These are phyloP conservation scores for Drosophila dunni DNA, from an alignment of 1,140 invertebrate genomes.

Conservation along the genomic window DNA sequence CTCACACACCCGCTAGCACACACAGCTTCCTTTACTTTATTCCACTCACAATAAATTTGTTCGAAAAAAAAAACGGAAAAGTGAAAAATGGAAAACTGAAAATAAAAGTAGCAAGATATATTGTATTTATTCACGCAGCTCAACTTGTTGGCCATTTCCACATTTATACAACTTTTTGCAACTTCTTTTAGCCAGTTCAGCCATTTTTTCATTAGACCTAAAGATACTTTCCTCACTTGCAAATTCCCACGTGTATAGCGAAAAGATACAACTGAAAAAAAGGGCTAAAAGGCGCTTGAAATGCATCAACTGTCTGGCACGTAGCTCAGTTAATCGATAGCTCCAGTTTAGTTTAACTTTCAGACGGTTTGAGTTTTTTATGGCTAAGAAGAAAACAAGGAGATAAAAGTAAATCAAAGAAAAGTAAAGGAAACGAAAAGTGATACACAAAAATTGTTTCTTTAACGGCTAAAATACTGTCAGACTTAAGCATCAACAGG, in stretches of 20 bases:
- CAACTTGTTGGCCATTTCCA: constrained; percentile 43
- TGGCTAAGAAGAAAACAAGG: background rate
- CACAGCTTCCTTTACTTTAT: constrained; percentile 12
- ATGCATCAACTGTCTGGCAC: too few species aligned
- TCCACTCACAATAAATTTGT: constrained; percentile 18
- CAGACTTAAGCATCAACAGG: background rate
- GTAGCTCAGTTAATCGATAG: too few species aligned
- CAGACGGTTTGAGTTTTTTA: background rate
- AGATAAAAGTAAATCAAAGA: constrained; percentile 14
- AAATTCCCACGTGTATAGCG: too few species aligned
- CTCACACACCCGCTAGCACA: background rate
- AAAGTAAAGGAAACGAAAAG: background rate
- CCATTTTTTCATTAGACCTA: too few species aligned
- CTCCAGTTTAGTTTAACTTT: too few species aligned
- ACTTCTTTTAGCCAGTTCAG: too few species aligned
- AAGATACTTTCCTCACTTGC: too few species aligned
- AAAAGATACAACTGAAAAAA: too few species aligned
- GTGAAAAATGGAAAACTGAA: background rate
- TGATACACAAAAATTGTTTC: too few species aligned
- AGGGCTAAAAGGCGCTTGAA: too few species aligned
- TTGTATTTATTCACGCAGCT: constrained; percentile 34
- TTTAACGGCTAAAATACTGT: too few species aligned
- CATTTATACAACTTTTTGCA: constrained; percentile 7
- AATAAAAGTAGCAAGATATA: constrained; percentile 14
- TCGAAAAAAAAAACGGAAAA: constrained; percentile 24